Percentiles rank a stretch among this genome's conserved stretches.
These are phyloP conservation scores for Hyperoplus lanceolatus DNA, from an alignment of 2,797 vertebrate species.

Conservation along the genomic window DNA sequence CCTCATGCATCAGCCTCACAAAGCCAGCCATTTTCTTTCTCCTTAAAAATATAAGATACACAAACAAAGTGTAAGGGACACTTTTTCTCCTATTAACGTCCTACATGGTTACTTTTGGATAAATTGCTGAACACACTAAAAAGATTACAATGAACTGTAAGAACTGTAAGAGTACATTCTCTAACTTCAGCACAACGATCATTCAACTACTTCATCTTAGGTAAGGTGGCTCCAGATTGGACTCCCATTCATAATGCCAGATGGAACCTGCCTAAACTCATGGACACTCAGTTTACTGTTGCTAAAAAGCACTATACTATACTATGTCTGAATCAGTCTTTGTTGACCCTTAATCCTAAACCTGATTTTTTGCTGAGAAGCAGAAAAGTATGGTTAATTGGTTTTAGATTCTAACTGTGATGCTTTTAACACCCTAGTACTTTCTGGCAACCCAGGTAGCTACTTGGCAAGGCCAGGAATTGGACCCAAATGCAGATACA, in stretches of 20 bases:
- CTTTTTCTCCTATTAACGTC: neutral
- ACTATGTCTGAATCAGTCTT: neutral
- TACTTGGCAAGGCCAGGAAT: too few relatives aligned
- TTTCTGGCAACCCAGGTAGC: too few relatives aligned
- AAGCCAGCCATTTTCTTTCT: too few relatives aligned
- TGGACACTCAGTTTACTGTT: neutral
- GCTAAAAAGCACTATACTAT: neutral
- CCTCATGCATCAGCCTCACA: neutral
- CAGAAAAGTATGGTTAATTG: neutral
- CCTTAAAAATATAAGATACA: too few relatives aligned
- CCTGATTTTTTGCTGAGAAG: neutral
- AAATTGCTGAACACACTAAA: neutral
- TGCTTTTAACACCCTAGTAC: neutral
- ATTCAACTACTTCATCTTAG: neutral
- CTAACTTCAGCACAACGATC: neutral
- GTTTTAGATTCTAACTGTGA: conserved; percentile 1
- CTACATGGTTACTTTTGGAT: neutral
- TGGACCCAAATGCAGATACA: too few relatives aligned
- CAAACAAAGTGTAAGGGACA: neutral
- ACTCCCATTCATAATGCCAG: neutral
- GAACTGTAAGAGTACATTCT: neutral
- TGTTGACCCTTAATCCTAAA: neutral
- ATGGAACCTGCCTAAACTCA: neutral
- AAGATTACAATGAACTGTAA: neutral
- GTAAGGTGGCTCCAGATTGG: neutral